Evolutionary conservation across 2,113 vertebrate species (phyloP).

Genomic region (Pygoscelis adeliae): DNA sequence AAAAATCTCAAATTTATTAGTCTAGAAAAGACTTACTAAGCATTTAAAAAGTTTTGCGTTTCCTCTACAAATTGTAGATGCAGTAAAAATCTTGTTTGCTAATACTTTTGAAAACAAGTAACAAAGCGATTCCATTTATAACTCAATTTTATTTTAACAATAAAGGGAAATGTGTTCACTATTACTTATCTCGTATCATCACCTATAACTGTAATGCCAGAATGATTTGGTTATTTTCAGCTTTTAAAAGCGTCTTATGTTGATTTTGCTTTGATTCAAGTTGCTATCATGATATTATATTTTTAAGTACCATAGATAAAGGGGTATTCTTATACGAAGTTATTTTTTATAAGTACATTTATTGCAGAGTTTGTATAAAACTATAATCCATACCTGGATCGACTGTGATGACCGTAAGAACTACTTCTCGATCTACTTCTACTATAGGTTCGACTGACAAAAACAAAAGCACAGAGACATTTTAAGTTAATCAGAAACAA

Average conservation of each 20-base stretch:
- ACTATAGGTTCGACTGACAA: slow-evolving; percentile 83
- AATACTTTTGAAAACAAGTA: not conserved
- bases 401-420: slow-evolving; percentile 80
- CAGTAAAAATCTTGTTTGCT: not conserved
- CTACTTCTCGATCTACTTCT: slow-evolving; percentile 90
- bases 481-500: not conserved
- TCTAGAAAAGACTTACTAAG: not conserved
- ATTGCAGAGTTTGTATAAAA: not conserved
- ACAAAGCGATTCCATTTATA: not conserved
- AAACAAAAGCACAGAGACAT: not conserved
- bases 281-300: not conserved
- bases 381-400: slow-evolving; percentile 83
- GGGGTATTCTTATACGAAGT: accelerated
- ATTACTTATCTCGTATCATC: not conserved
- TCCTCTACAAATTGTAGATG: not conserved
- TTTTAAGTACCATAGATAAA: not conserved
- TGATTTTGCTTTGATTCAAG: not conserved
- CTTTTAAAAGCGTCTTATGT: not conserved
- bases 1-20: not conserved
- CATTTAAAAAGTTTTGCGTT: not conserved
- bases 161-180: not conserved
- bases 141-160: not conserved
- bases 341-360: not conserved
- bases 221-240: not conserved
- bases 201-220: not conserved